These are phyloP conservation scores for Ectemnius continuus DNA, from an alignment of 2,888 invertebrate species.

Conservation along the genomic window DNA sequence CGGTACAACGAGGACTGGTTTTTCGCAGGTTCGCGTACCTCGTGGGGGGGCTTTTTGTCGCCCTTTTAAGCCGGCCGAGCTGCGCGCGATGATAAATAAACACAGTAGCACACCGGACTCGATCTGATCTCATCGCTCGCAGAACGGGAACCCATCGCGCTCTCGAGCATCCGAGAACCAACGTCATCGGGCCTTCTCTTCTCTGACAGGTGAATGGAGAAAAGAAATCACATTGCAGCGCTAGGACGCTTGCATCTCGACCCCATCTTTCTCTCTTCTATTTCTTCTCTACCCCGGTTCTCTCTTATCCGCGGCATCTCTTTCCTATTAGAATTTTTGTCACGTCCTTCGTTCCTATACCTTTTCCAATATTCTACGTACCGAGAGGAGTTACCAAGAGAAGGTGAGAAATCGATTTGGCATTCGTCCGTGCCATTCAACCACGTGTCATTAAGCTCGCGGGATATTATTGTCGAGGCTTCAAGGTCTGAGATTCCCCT, in stretches of 20 bases:
- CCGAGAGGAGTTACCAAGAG: background rate
- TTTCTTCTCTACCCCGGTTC: background rate
- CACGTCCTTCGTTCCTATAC: too few relatives aligned
- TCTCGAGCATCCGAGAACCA: slow-evolving; percentile 18
- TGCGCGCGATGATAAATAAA: slow-evolving; percentile 55
- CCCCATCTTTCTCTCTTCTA: background rate
- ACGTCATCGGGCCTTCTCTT: slow-evolving; percentile 22
- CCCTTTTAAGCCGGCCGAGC: slow-evolving; percentile 44
- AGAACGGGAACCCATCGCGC: slow-evolving; percentile 38
- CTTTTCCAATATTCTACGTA: background rate
- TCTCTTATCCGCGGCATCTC: background rate
- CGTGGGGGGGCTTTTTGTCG: slow-evolving; percentile 54
- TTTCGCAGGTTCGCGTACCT: slow-evolving; percentile 53
- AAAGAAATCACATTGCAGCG: background rate
- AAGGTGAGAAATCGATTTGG: slow-evolving; percentile 7
- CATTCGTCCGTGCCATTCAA: slow-evolving; percentile 10
- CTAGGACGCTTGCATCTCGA: background rate
- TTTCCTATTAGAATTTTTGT: background rate
- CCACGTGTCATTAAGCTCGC: background rate
- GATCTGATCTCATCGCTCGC: slow-evolving; percentile 33
- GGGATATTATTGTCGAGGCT: slow-evolving; percentile 6
- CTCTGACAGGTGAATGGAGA: slow-evolving; percentile 17
- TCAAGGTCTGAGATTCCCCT: background rate
- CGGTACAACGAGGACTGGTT: slow-evolving; percentile 61
- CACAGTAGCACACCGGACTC: slow-evolving; percentile 33